Percentiles rank a stretch among this genome's conserved stretches.
Conservation (phyloP, 2,113 vertebrate species). For the Urocynchramus pylzowi region DNA sequence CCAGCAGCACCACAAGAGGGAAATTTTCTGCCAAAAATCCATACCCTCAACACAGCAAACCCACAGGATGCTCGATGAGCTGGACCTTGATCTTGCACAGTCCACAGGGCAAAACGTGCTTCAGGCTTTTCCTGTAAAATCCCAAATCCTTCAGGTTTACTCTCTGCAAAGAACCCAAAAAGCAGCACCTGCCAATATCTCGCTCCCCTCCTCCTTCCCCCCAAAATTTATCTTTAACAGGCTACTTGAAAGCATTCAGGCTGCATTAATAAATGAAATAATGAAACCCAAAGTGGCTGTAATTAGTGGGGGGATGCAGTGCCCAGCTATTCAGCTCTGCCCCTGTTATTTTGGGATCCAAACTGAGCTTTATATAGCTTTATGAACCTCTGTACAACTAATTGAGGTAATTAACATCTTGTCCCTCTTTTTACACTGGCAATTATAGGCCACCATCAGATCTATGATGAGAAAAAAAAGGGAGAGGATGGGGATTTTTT, state of each 20-base stretch:
- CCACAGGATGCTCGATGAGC: rapidly evolving
- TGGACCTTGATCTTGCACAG: not conserved
- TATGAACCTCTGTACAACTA: not conserved
- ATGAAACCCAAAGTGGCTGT: not conserved
- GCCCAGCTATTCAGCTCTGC: not conserved
- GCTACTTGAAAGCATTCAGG: not conserved
- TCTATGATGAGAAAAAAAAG: not conserved
- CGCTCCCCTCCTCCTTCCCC: not conserved
- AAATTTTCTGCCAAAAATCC: not conserved
- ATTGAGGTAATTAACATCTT: constrained; percentile 12
- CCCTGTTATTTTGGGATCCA: not conserved
- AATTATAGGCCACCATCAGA: not conserved
- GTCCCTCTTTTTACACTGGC: not conserved
- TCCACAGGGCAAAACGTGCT: rapidly evolving
- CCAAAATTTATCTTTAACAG: not conserved
- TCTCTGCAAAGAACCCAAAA: not conserved
- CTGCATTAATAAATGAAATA: not conserved
- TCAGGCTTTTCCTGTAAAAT: not conserved
- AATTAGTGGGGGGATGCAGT: not conserved
- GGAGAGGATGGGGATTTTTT: not conserved
- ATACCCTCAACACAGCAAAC: not conserved
- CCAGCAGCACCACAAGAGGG: not conserved
- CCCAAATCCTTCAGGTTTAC: not conserved
- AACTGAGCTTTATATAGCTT: not conserved
- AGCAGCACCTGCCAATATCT: not conserved